Evolutionary conservation across 2,888 invertebrate species (phyloP).

Genomic region (Teleogryllus oceanicus): DNA sequence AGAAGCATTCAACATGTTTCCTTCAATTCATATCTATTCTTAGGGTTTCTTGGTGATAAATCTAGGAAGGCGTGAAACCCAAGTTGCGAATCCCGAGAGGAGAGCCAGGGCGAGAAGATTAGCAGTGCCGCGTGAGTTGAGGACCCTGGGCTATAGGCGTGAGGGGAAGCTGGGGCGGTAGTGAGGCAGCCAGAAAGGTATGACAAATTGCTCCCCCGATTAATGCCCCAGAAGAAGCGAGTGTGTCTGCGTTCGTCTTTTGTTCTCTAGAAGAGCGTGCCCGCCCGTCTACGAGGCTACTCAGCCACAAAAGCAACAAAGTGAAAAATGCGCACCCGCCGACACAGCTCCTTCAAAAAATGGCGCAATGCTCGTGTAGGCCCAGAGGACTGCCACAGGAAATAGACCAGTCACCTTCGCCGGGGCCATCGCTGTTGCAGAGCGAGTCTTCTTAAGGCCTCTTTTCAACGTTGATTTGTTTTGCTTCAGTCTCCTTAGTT

Average conservation of each 20-base stretch:
- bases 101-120: too few relatives aligned
- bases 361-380: neutral
- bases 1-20: too few relatives aligned
- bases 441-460: neutral
- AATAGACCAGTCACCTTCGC: neutral
- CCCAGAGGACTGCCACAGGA: neutral
- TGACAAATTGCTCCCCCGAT: neutral
- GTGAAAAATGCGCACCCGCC: neutral
- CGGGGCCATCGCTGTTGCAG: neutral
- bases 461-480: neutral
- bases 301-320: slow-evolving; percentile 2
- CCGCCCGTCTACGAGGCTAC: neutral
- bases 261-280: neutral
- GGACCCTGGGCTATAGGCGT: too few relatives aligned
- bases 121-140: too few relatives aligned
- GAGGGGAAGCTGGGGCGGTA: too few relatives aligned
- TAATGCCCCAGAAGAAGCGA: neutral
- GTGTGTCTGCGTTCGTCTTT: neutral
- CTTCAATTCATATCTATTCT: too few relatives aligned
- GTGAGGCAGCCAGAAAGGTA: neutral
- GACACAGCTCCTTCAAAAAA: neutral
- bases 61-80: too few relatives aligned
- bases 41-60: too few relatives aligned
- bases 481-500: neutral
- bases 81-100: too few relatives aligned